Base-by-base conservation (phyloP, 2,888 invertebrate genomes). In the Endomychus coccineus region DNA sequence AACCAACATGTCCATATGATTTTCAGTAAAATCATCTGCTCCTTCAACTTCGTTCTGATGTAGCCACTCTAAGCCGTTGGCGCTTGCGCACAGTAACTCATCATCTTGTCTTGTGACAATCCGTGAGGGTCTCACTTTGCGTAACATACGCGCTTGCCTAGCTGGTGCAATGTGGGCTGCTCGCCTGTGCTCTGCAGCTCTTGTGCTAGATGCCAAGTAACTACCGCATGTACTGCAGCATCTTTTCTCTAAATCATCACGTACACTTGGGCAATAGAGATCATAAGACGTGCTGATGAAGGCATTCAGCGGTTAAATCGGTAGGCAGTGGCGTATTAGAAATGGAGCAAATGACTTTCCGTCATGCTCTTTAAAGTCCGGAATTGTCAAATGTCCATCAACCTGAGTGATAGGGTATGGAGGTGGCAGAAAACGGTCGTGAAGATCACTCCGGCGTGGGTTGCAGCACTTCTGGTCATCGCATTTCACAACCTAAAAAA, bases 201-300 rank as follows among this genome's bases (percentile, higher is more conserved):
- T 25, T 25, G 25, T 25, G 25, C 25, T 25, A 25, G 25, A 25
- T 25, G 25, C 25, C 5, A 25, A 25, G 10, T 25, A 25, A 25
- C 5, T 25, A 25, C 25, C 25, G 25, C 25, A 25, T 25, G 25
- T 25, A 25, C 25, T 25, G 25, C 25, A 9, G 25, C 7, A 25
- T 25, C 25, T 25, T 25, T 25, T 25, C 25, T 25, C 25, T 25
- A 25, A 25, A 25, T 25, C 25, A 25, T 25, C 25, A 25, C 25
- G 9, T 25, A 25, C 25, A 25, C 25, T 25, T 25, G 25, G 25
- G 11, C 25, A 25, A 25, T 25, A 11, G 7, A 25, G 25, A 25
- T 25, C 25, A 25, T 25, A 25, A 25, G 25, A 10, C 21, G 21
- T 19, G 21, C 6, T 25, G 25, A 25, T 25, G 25, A 25, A 25